Base-by-base conservation (phyloP, 2,113 vertebrate genomes). In the Pithys albifrons region DNA sequence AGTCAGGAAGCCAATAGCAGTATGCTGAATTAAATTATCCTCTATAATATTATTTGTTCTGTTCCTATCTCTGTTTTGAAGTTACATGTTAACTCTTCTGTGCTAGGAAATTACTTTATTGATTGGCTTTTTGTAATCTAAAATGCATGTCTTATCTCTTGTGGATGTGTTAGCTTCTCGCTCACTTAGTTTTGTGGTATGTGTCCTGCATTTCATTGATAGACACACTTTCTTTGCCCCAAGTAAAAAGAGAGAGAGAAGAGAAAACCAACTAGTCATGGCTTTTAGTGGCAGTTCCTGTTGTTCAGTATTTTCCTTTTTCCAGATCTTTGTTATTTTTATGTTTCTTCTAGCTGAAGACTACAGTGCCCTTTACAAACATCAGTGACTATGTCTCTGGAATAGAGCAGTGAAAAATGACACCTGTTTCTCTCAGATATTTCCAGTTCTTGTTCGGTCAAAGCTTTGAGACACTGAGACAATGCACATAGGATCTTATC, bases 101-200 rank as follows among this genome's bases (percentile, higher is more conserved):
- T 88, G 43, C 86, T 85, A 69, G 75, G 41, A 93, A 94, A 94
- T 94, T 84, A 86, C 85, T 93, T 94, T 95, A 96, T 96, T 91
- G 89, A 95, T 94, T 78, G 25, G 18, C 41, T 93, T 83, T 94
- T 88, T 6, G 28, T 93, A 94, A 71, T 73, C 72, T 65, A 49
- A 69, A 39, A 22, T 73, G 17, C 65, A 62, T 77, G 76, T 70
- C 58, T 78, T 94, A n/a, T 86, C 65, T 95, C 64, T 55, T 57
- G 41, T 73, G 52, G 48, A 27, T 90, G 18, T 66, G 28, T 82
- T 78, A 3, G 4, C 58, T 90, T 35, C 45, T 77, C 57, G 51
- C 25, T 95, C 51, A 20, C 64, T 72, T 83, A n/a, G 28, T 89
- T 95, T 87, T 80, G 37, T 64, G 61, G 12, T 55, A 2, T 85